Base-by-base conservation (phyloP, 2,888 invertebrate genomes). In the Tuta absoluta region DNA sequence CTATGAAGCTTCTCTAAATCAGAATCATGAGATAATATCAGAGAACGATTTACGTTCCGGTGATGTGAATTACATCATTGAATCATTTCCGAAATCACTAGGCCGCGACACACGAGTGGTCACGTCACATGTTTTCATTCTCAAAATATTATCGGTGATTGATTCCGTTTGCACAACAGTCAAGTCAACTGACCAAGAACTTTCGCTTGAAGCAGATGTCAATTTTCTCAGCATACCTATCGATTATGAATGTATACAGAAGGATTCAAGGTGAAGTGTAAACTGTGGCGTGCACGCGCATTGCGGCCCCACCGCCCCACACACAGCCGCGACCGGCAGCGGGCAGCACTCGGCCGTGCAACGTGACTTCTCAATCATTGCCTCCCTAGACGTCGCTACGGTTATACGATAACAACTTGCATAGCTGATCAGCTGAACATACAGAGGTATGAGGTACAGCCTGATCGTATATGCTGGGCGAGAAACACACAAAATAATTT, bases 351-450 rank as follows among this genome's bases (percentile, higher is more conserved):
- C 48, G 48, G 17, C 17, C 48, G 48, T 19, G 48, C 48, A 48
- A 48, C 48, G 48, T 48, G 48, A 48, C 48, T 48, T 48, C 41
- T 41, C 41, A 41, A 61, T 23, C 61, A 19, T 37, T 56, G 33
- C 37, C 41, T 41, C n/a, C 41, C 41, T 41, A 10, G 17, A 19
- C 17, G 19, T 48, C 19, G 17, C 17, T 48, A 48, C 48, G 19
- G 19, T 19, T 48, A 48, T 48, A 48, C 48, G 17, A 48, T 48
- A 48, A 48, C 48, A 48, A 41, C 41, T 41, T 48, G 48, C 48
- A n/a, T 19, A 19, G 14, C 17, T n/a, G 45, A 14, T 19, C 19
- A 48, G 19, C 10, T 48, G 19, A 19, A 10, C 19, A 48, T 48
- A n/a, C 48, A 48, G 10, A 2, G n/a, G 48, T 48, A 8, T 2